These are phyloP conservation scores for Oncorhynchus masou DNA, from an alignment of 2,113 vertebrate species.

Conservation along the genomic window DNA sequence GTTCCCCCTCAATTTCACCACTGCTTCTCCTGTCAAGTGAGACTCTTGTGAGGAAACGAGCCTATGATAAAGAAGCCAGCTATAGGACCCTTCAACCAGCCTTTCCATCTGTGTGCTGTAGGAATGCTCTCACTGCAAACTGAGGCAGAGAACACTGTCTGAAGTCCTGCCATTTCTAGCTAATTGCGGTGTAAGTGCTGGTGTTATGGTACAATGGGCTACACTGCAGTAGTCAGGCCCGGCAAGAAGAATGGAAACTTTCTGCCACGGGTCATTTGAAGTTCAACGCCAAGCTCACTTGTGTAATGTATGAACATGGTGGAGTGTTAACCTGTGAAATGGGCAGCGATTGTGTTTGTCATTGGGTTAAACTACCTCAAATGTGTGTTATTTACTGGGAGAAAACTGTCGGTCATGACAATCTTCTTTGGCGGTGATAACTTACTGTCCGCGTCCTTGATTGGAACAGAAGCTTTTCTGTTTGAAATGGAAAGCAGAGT, in stretches of 20 bases:
- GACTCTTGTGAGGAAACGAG: too few relatives aligned
- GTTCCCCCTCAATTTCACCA: too few relatives aligned
- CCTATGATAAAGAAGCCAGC: too few relatives aligned
- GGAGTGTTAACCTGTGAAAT: conserved; percentile 27
- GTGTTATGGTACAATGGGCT: conserved; percentile 1
- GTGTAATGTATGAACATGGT: conserved; percentile 18
- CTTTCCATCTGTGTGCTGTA: not conserved
- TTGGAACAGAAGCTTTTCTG: conserved; percentile 49
- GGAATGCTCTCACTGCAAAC: too few relatives aligned
- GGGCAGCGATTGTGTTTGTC: conserved; percentile 35
- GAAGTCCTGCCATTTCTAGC: conserved; percentile 18
- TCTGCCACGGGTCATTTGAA: conserved; percentile 56
- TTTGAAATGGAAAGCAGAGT: conserved; percentile 18
- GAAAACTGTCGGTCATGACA: conserved; percentile 47
- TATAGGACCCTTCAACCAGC: too few relatives aligned
- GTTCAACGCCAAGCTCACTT: conserved; percentile 55
- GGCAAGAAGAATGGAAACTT: conserved; percentile 58
- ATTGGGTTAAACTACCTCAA: conserved; percentile 38
- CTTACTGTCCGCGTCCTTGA: conserved; percentile 51
- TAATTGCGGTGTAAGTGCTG: conserved; percentile 17
- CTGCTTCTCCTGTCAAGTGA: too few relatives aligned
- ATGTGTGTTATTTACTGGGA: conserved; percentile 56
- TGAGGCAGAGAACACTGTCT: not conserved
- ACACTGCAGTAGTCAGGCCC: conserved; percentile 20
- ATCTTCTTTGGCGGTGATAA: conserved; percentile 57